phyloP scores from a whole-genome alignment of 2,888 invertebrate genomes.

The Hecatera dysodea region DNA sequence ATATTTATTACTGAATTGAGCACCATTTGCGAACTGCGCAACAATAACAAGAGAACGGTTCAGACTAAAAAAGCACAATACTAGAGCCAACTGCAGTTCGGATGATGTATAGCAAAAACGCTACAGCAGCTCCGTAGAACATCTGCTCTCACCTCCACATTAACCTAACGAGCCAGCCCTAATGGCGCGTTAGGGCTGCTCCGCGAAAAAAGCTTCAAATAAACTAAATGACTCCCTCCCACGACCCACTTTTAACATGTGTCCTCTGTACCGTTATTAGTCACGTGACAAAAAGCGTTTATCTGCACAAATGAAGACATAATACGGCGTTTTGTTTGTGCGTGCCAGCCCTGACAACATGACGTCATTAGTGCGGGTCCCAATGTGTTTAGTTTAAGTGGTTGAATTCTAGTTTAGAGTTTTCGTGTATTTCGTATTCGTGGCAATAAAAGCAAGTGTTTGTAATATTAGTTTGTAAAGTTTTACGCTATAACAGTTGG shows the following conservation, averaged over 20 bases:
- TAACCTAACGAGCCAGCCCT: slow-evolving; percentile 89
- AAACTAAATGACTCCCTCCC: slow-evolving; percentile 85
- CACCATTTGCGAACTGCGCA: slow-evolving; percentile 65
- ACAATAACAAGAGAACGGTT: slow-evolving; percentile 64
- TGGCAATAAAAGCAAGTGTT: slow-evolving; percentile 59
- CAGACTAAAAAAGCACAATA: slow-evolving; percentile 72
- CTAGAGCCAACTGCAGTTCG: slow-evolving; percentile 78
- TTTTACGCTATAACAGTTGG: slow-evolving; percentile 30
- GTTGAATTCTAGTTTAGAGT: slow-evolving; percentile 57
- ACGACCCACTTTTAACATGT: slow-evolving; percentile 83
- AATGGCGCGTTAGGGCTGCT: slow-evolving; percentile 86
- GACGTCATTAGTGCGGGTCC: slow-evolving; percentile 64
- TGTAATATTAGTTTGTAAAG: slow-evolving; percentile 58
- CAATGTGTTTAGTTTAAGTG: slow-evolving; percentile 62
- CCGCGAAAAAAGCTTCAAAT: slow-evolving; percentile 83
- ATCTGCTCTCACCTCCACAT: slow-evolving; percentile 88
- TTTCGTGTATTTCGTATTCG: slow-evolving; percentile 60
- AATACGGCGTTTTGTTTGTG: slow-evolving; percentile 70
- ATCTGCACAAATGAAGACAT: slow-evolving; percentile 80
- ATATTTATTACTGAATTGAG: slow-evolving; percentile 34
- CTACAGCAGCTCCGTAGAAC: slow-evolving; percentile 76
- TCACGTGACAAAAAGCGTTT: slow-evolving; percentile 83
- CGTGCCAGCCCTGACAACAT: slow-evolving; percentile 67
- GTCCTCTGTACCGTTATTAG: slow-evolving; percentile 80
- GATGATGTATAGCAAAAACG: slow-evolving; percentile 87